Conservation (phyloP, 1,140 invertebrate species). For the Popillia japonica region DNA sequence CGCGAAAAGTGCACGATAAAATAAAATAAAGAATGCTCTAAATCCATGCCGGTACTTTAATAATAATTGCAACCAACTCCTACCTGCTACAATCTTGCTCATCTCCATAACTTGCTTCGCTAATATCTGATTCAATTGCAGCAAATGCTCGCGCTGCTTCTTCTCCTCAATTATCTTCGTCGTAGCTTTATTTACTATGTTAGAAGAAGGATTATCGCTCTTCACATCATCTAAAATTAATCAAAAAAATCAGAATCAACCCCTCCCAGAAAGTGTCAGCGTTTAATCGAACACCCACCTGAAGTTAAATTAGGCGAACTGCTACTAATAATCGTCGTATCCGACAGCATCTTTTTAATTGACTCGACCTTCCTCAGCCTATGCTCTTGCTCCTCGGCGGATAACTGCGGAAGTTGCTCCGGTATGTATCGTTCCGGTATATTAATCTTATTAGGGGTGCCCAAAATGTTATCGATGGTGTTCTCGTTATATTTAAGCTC, state of each 20-base stretch:
- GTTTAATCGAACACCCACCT: no score
- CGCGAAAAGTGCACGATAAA: slow-evolving; percentile 39
- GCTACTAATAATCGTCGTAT: slow-evolving; percentile 65
- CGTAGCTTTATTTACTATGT: slow-evolving; percentile 51
- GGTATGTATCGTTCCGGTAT: slow-evolving; percentile 93
- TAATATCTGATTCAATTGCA: slow-evolving; percentile 89
- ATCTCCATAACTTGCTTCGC: slow-evolving; percentile 94
- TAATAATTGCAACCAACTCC: slow-evolving; percentile 28
- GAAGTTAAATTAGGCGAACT: slow-evolving; percentile 57
- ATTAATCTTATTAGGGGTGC: slow-evolving; percentile 87
- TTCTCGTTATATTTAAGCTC: slow-evolving; percentile 75
- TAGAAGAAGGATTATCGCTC: slow-evolving; percentile 47
- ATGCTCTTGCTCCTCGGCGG: slow-evolving; percentile 82
- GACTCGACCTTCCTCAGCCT: slow-evolving; percentile 87
- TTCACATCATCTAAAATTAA: slow-evolving; percentile 48
- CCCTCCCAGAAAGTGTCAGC: slow-evolving; percentile 43
- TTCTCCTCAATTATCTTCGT: slow-evolving; percentile 73
- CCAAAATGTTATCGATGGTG: slow-evolving; percentile 84
- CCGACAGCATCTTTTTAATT: slow-evolving; percentile 89
- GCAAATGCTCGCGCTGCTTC: slow-evolving; percentile 83
- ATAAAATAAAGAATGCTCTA: slow-evolving; percentile 25
- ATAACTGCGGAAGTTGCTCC: slow-evolving; percentile 83
- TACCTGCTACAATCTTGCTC: slow-evolving; percentile 93
- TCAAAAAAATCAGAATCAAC: not conserved
- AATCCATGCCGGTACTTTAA: not conserved